A percentile compares a stretch with the other conserved stretches of the same genome.
phyloP scores from a whole-genome alignment of 2,888 invertebrate species.

The Nomada flava region DNA sequence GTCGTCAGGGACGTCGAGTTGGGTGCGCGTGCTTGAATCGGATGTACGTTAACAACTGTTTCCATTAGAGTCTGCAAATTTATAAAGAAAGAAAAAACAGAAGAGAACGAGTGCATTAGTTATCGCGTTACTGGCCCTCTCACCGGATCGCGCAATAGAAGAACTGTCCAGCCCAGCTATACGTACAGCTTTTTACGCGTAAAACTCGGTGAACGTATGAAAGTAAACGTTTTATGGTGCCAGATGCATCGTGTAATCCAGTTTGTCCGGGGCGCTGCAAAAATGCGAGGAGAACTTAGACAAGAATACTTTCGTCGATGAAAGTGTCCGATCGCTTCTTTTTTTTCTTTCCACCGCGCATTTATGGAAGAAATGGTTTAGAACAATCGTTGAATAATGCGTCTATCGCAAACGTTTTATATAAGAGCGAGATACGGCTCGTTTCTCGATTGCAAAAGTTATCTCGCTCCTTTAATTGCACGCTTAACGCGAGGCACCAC shows the following conservation, averaged over 20 bases:
- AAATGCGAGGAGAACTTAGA: not conserved
- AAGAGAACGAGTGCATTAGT: not conserved
- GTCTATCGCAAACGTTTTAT: constrained; percentile 33
- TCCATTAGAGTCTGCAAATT: not conserved
- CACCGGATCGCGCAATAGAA: constrained; percentile 17
- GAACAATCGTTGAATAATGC: constrained; percentile 45
- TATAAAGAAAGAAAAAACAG: not conserved
- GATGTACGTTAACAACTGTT: no score
- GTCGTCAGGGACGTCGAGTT: not conserved
- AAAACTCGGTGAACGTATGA: not conserved
- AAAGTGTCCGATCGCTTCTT: constrained; percentile 8
- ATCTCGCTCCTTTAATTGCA: constrained; percentile 29
- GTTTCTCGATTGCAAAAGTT: constrained; percentile 14
- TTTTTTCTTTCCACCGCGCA: not conserved
- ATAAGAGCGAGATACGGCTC: constrained; percentile 20
- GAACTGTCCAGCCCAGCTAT: constrained; percentile 7
- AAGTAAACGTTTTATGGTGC: constrained; percentile 6
- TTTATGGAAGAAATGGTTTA: not conserved
- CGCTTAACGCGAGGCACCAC: not conserved
- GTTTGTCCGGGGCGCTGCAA: not conserved
- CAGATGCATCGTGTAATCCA: not conserved
- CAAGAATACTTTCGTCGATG: constrained; percentile 23
- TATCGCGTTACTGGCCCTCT: constrained; percentile 9
- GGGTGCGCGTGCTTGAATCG: not conserved
- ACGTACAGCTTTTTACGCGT: not conserved